These are phyloP conservation scores for Podiceps cristatus DNA, from an alignment of 2,113 vertebrate species.

Conservation along the genomic window DNA sequence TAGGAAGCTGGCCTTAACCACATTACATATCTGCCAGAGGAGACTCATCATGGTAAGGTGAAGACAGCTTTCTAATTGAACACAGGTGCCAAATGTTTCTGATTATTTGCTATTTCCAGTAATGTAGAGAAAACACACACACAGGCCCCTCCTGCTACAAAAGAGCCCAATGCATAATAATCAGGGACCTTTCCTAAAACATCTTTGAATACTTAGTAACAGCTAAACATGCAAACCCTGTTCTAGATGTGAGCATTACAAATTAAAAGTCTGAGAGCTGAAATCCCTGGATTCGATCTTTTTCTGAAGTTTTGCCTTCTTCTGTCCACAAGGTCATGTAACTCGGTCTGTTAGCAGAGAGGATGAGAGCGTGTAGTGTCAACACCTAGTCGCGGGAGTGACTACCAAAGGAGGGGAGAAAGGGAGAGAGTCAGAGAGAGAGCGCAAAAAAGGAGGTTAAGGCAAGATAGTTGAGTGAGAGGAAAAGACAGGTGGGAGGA, in stretches of 20 bases:
- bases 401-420: neutral
- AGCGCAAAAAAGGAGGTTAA: neutral
- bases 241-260: neutral
- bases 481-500: neutral
- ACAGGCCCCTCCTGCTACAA: neutral
- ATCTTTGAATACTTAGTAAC: neutral
- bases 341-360: neutral
- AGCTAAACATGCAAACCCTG: neutral
- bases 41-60: neutral
- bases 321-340: neutral
- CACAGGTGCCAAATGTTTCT: neutral
- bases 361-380: neutral
- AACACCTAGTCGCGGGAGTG: neutral
- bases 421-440: neutral
- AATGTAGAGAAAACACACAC: neutral
- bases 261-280: neutral
- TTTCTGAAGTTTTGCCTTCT: neutral
- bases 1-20: neutral
- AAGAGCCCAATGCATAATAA: accelerated
- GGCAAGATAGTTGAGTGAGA: neutral
- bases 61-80: slow-evolving; percentile 38
- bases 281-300: neutral
- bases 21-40: neutral
- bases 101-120: neutral
- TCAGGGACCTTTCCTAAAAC: neutral